Evolutionary conservation across 2,888 invertebrate genomes (phyloP).

Genomic region (Papilio elwesi): DNA sequence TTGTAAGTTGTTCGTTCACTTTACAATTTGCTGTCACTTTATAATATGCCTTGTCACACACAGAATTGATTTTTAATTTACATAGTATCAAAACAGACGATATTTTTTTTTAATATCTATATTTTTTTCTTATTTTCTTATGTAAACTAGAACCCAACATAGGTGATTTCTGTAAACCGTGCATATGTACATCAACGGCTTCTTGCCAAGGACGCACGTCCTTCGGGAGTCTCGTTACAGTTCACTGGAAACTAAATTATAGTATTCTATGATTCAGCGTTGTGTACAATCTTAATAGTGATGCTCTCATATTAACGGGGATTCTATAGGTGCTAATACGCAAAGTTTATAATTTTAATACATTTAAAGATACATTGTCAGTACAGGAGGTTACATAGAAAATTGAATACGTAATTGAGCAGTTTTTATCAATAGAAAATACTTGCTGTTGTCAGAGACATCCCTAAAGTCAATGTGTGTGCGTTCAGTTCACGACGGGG

Average conservation of each 20-base stretch:
- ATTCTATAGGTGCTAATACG: background rate
- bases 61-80: no score
- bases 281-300: conserved; percentile 5
- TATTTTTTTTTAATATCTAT: background rate
- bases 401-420: no score
- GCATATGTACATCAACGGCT: conserved; percentile 50
- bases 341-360: no score
- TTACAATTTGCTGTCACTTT: no score
- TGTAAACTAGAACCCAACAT: conserved; percentile 15
- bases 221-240: conserved; percentile 70
- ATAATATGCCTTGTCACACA: no score
- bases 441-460: conserved; percentile 30
- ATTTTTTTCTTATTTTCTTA: background rate
- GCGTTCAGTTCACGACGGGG: conserved; percentile 55
- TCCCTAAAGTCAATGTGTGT: conserved; percentile 48
- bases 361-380: background rate
- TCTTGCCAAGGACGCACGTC: conserved; percentile 49
- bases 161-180: conserved; percentile 46
- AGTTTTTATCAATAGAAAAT: no score
- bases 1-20: no score
- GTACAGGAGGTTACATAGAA: background rate
- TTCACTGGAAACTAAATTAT: conserved; percentile 49
- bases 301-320: background rate
- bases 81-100: no score
- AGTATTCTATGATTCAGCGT: conserved; percentile 50